A percentile compares a stretch with the other conserved stretches of the same genome.
Evolutionary conservation across 2,113 vertebrate species (phyloP).

Genomic region (Callaeas wilsoni): DNA sequence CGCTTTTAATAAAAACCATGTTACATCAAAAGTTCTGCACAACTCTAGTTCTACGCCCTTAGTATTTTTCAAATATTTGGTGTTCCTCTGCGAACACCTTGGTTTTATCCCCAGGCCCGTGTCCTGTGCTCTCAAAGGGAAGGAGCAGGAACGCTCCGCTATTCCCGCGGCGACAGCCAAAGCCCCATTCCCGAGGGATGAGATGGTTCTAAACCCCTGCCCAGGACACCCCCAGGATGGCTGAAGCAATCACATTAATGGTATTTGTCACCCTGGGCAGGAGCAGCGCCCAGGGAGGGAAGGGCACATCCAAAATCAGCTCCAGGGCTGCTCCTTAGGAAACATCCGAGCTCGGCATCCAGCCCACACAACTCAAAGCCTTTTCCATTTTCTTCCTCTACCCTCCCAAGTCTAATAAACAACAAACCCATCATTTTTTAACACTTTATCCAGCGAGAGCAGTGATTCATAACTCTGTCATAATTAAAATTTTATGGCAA

Average conservation of each 20-base stretch:
- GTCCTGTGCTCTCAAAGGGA: neutral
- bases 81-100: accelerated
- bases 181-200: neutral
- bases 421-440: neutral
- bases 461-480: neutral
- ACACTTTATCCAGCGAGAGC: neutral
- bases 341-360: neutral
- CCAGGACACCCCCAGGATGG: neutral
- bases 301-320: neutral
- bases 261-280: neutral
- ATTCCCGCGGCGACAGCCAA: neutral
- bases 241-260: neutral
- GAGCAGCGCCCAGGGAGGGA: neutral
- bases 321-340: neutral
- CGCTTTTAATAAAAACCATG: neutral
- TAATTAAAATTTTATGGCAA: constrained; percentile 39
- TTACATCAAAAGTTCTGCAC: accelerated
- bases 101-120: accelerated
- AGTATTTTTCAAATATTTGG: accelerated
- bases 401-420: neutral
- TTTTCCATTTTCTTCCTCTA: neutral
- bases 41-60: accelerated
- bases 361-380: neutral
- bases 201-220: accelerated
- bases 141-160: neutral